Evolutionary conservation across 2,888 invertebrate genomes (phyloP).

Genomic region (Melieria crassipennis): DNA sequence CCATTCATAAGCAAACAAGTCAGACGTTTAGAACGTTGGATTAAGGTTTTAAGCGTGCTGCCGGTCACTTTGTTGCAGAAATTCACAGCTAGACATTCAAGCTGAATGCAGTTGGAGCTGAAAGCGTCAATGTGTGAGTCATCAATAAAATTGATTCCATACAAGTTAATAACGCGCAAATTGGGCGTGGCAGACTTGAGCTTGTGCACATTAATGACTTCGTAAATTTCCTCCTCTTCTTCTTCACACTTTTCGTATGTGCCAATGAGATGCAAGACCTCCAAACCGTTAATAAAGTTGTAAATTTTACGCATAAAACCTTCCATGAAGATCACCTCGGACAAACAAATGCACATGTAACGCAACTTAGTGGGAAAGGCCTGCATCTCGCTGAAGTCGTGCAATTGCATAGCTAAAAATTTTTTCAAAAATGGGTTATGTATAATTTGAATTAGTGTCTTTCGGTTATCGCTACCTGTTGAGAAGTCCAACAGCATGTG

Average conservation of each 20-base stretch:
- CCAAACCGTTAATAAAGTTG: slow-evolving; percentile 97
- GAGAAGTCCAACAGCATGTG: slow-evolving; percentile 98
- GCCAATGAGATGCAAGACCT: slow-evolving; percentile 94
- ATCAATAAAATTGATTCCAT: slow-evolving; percentile 98
- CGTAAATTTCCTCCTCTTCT: slow-evolving; percentile 99
- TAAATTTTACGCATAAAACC: slow-evolving; percentile 99
- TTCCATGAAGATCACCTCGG: slow-evolving; percentile 99
- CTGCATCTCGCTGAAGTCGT: slow-evolving; percentile 99
- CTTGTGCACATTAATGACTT: slow-evolving; percentile 98
- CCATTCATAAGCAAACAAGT: slow-evolving; percentile 95
- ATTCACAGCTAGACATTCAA: slow-evolving; percentile 97
- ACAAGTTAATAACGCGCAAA: slow-evolving; percentile 95
- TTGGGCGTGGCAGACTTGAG: slow-evolving; percentile 98
- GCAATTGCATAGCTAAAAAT: slow-evolving; percentile 89
- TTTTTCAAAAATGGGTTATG: background rate
- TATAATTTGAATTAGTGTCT: slow-evolving; percentile 28
- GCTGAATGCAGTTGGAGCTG: slow-evolving; percentile 93
- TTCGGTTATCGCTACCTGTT: slow-evolving; percentile 69
- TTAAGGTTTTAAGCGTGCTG: slow-evolving; percentile 91
- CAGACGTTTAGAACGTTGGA: slow-evolving; percentile 92
- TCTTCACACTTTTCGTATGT: slow-evolving; percentile 98
- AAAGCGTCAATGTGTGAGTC: slow-evolving; percentile 99
- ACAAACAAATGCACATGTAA: slow-evolving; percentile 95
- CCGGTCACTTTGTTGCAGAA: slow-evolving; percentile 98
- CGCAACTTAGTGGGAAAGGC: slow-evolving; percentile 97